Base-by-base conservation (phyloP, 2,113 vertebrate species). In the Malurus melanocephalus region DNA sequence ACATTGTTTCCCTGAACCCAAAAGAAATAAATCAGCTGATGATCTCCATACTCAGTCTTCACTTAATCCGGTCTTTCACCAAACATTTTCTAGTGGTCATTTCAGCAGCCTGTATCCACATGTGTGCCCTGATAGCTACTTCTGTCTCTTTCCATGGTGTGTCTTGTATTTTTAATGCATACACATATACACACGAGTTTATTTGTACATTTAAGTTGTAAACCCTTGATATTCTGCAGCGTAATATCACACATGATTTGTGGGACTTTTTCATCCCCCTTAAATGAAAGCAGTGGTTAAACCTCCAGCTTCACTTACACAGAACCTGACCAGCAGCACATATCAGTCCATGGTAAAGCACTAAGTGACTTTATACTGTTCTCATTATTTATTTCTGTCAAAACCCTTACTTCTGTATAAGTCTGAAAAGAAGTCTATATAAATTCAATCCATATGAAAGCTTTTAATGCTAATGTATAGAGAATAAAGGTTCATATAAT, bases 61-160 rank as follows among this genome's bases (percentile, higher is more conserved):
- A 33, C 6, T 71, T 71, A 75, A 28, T 11, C 8, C 18, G 43
- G 17, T 33, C 26, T 75, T 78, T 72, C 30, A 45, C 13, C 20
- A 68, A 64, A 66, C 12, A 4, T 79, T 90, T 81, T 56, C 11
- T 60, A 7, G 6, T 20, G 5, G 24, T 75, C 32, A 43, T 74
- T 86, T 88, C n/a, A 81, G 22, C 26, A 88, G 16, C 5, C 23
- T 45, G 7, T 62, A 38, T 33, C 6, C 13, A 32, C 5, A 32
- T 35, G 3, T 32, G 15, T 27, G 11, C 8, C 11, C 21, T 7
- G 1, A 16, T 56, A 74, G 3, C 4, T 74, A 22, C 6, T 1
- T 23, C 26, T 80, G 3, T 57, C n/a, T 68, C 30, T 68, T 82
- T 52, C 35, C 19, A 28, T 1, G 0, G 11, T 24, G 13, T 22